Evolutionary conservation across 2,888 invertebrate genomes (phyloP), one percentile per base, ranked within the genome.

Genomic region (Metellina segmentata): DNA sequence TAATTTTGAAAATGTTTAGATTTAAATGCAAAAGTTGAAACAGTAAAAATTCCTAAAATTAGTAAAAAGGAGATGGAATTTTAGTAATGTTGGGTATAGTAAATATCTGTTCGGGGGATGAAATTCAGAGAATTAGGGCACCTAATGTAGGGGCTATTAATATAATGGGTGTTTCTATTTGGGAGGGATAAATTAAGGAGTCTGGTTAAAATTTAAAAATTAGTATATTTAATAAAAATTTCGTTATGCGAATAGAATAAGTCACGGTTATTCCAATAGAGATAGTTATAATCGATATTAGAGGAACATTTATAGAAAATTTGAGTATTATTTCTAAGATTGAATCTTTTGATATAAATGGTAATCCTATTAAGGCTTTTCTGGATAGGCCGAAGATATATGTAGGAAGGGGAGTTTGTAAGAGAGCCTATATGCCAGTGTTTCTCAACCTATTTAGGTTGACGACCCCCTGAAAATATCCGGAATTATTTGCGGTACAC

Each of bases 321-420:
- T 6, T 8, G 0, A 85, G 34, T 34, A 74, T 19, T 53, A 13
- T 34, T 34, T 74, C 74, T 7, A 83, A 20, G 13, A 83, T 83
- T 0, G 19, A 11, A n/a, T 83, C 74, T 34, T 83, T 74, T 0
- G 83, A 87, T 87, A 72, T 79, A 52, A 87, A 87, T 0, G 79
- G 87, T 0, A 87, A 0, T 5, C 87, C 71, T 72, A 79, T 87
- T 52, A 87, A n/a, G 0, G 79, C 52, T 20, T 34, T 7, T 13
- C 7, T 51, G 0, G 78, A n/a, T 8, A 87, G 4, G 0, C 79
- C 71, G 72, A 79, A 6, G 34, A 72, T 52, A 6, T 48, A 69
- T 0, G n/a, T 0, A 0, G 48, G 6, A 0, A 79, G 20, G 34
- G 87, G 87, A 20, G 2, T 16, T 7, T 52, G 52, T 34, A 34